Base-by-base conservation (phyloP, 2,888 invertebrate species). In the Chironomus tentans region DNA sequence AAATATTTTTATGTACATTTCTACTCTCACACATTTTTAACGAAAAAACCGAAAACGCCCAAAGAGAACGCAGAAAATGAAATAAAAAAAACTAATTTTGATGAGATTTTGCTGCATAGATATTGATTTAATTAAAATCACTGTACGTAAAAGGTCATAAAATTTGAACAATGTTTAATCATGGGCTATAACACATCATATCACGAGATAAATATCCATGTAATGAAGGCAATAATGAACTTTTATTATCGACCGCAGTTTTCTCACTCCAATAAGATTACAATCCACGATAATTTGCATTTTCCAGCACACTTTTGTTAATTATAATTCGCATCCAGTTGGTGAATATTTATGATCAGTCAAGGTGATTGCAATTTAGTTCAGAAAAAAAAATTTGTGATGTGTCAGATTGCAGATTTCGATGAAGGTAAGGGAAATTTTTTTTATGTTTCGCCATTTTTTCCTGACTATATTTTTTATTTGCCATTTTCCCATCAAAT, bases 381-480 rank as follows among this genome's bases (percentile, higher is more conserved):
- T 18, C 56, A 56, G 47, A 74, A 74, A 24, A 48, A 48, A 48
- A 4, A 68, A 21, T 21, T 46, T 70, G 21, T 24, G 70, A 70
- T 13, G 21, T 70, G n/a, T 62, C 48, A 28, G 56, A 56, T 56
- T 74, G 74, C 62, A 74, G 46, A 72, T 61, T 56, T 56, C 18
- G 4, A 21, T 24, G 22, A 13, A 65, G 65, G 38, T 38, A 38
- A 24, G 24, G 21, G 13, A 24, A 21, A 65, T 13, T 10, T 65
- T 65, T 65, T 65, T 13, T 22, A 74, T 74, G 74, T 74, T 74
- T 74, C 74, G 74, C 74, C 74, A 74, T 74, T 74, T 74, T 73
- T 74, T 74, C 68, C 68, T 21, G 65, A 65, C 7, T 38, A 4
- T 68, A 38, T 68, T 38, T 65, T 65, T 28, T 15, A 18, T 56